Evolutionary conservation across 2,888 invertebrate genomes (phyloP).

Genomic region (Cosmorhoe ocellata): DNA sequence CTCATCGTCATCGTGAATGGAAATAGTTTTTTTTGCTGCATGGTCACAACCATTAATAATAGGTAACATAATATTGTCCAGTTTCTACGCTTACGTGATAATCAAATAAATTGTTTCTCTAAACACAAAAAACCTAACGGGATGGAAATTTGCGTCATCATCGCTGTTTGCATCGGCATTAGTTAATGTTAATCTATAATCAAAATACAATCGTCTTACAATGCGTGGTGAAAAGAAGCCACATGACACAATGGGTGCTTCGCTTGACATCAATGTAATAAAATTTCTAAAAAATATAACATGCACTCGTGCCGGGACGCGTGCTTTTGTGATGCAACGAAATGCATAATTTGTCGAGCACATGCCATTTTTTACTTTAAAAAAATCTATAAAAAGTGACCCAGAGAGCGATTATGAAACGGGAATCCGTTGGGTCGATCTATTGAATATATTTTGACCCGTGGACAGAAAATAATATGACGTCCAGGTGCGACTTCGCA

Average conservation of each 20-base stretch:
- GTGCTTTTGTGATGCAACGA: slow-evolving; percentile 73
- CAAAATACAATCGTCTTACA: slow-evolving; percentile 33
- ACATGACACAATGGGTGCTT: slow-evolving; percentile 56
- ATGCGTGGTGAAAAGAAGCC: slow-evolving; percentile 56
- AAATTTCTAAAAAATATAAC: slow-evolving; percentile 61
- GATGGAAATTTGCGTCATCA: neutral
- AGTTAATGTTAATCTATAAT: slow-evolving; percentile 28
- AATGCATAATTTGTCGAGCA: slow-evolving; percentile 80
- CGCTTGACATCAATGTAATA: slow-evolving; percentile 66
- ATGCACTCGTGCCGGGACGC: slow-evolving; percentile 64
- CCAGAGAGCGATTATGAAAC: slow-evolving; percentile 67
- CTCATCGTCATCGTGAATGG: slow-evolving; percentile 57
- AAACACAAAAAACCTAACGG: too few species aligned
- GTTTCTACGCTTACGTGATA: too few species aligned
- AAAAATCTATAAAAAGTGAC: slow-evolving; percentile 72
- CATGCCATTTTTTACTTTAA: slow-evolving; percentile 67
- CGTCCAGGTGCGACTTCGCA: slow-evolving; percentile 72
- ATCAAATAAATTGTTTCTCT: too few species aligned
- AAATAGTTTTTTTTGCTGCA: slow-evolving; percentile 37
- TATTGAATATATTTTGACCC: slow-evolving; percentile 75
- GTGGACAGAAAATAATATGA: slow-evolving; percentile 64
- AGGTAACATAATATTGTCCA: too few species aligned
- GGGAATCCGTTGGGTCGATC: slow-evolving; percentile 68
- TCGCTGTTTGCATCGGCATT: slow-evolving; percentile 23
- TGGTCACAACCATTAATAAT: neutral